Base-by-base conservation (phyloP, 2,888 invertebrate species). In the Phortica okadai region DNA sequence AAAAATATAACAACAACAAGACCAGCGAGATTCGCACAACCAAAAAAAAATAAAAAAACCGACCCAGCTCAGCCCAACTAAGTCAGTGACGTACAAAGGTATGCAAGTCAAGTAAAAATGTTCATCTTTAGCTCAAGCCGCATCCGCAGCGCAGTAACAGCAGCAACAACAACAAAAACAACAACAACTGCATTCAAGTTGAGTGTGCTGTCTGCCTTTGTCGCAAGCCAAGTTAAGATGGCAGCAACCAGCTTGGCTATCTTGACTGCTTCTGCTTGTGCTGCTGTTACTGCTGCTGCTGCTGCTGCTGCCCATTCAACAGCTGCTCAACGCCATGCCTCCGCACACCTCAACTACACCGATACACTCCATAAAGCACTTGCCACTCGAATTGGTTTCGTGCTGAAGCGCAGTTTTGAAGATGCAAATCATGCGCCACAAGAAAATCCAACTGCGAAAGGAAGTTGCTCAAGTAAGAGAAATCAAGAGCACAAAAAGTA, bases 401-500 rank as follows among this genome's bases (percentile, higher is more conserved):
- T 69, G 69, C 69, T 69, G 10, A 69, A 69, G 69, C 69, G 45
- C 10, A 69, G 69, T 45, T 69, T 69, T 69, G 45, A 69, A 69
- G 69, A 69, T 69, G 69, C 69, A 69, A 69, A 69, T 69, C 69
- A 69, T 69, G 45, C 45, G 45, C 69, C 69, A 44, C 21, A 62
- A 16, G 41, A 25, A 8, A 14, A 66, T 41, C 41, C 25, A 66
- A 66, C 66, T 56, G 16, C 66, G 41, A 66, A 42, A 69, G 69
- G 45, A 69, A 69, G 44, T 44, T 21, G 25, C 45, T 45, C 69
- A 69, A 69, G 21, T 62, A 62, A 62, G 69, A 45, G 45, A 69
- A 45, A 69, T 69, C 44, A 69, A 69, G 45, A 69, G 69, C 85
- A 85, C 85, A 84, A 86, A 72, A 86, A 86, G 82, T 86, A 86